Conservation (phyloP, 1,140 invertebrate genomes). For the Parasteatoda tepidariorum region DNA sequence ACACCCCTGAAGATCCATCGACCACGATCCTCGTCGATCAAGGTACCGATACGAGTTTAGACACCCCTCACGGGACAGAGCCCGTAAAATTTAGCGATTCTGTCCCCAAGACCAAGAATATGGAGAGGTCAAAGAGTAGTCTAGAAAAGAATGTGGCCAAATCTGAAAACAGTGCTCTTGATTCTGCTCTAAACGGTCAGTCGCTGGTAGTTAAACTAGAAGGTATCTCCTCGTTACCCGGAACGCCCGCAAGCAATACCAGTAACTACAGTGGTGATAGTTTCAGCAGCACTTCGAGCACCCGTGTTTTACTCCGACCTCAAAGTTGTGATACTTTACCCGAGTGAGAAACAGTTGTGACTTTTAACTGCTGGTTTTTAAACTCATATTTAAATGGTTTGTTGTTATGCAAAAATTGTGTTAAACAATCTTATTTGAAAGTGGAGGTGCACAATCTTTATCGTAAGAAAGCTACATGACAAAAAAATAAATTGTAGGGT, state of each 20-base stretch:
- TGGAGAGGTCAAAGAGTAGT: constrained; percentile 32
- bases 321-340: constrained; percentile 43
- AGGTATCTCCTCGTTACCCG: constrained; percentile 53
- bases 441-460: no score
- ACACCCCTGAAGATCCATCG: constrained; percentile 63
- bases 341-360: no score
- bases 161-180: background rate
- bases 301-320: constrained; percentile 68
- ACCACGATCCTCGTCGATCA: constrained; percentile 62
- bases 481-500: no score
- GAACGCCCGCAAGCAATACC: constrained; percentile 73
- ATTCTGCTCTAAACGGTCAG: constrained; percentile 12
- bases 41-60: constrained; percentile 51
- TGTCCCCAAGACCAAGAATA: background rate
- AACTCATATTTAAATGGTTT: no score
- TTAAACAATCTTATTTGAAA: no score
- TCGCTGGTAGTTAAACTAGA: constrained; percentile 34
- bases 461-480: no score
- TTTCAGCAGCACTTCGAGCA: constrained; percentile 79
- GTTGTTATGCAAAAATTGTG: no score
- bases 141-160: background rate
- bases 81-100: background rate
- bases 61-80: constrained; percentile 58
- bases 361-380: no score
- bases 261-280: constrained; percentile 76